Conservation (phyloP, 1,140 invertebrate species). For the Drosophila orena region DNA sequence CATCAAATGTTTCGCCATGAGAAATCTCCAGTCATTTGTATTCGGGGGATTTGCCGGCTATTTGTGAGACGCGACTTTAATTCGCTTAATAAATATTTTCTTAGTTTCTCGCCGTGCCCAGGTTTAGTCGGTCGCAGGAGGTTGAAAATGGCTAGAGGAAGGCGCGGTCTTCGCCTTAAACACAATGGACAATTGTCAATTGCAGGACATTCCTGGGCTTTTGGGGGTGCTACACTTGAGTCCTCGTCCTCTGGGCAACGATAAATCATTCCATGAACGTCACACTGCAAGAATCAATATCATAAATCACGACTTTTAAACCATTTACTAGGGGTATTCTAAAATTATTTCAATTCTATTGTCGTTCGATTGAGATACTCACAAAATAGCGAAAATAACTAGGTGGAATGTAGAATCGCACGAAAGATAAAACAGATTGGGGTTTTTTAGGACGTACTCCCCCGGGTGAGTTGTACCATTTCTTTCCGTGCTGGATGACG, state of each 20-base stretch:
- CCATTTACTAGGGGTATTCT: too few relatives aligned
- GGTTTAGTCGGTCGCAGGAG: conserved; percentile 17
- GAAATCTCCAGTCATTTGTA: conserved; percentile 75
- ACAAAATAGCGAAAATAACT: not conserved
- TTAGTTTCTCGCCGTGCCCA: conserved; percentile 42
- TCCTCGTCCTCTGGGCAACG: conserved; percentile 39
- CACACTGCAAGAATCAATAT: not conserved
- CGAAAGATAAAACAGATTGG: too few relatives aligned
- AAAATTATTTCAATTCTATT: too few relatives aligned
- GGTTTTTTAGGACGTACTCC: too few relatives aligned
- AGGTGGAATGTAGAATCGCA: too few relatives aligned
- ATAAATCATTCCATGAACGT: conserved; percentile 66
- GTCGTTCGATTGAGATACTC: too few relatives aligned
- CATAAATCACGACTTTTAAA: too few relatives aligned
- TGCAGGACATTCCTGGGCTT: conserved; percentile 59
- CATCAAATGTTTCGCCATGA: conserved; percentile 51
- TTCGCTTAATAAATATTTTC: conserved; percentile 81
- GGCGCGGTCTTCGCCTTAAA: conserved; percentile 4
- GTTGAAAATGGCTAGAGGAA: not conserved
- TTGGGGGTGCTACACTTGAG: conserved; percentile 54
- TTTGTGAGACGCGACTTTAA: conserved; percentile 70
- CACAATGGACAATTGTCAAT: conserved; percentile 72
- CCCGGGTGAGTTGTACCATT: not conserved
- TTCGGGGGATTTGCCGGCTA: conserved; percentile 64
- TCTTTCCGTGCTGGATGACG: conserved; percentile 52